phyloP scores from a whole-genome alignment of 2,888 invertebrate genomes.

The Eupeodes latifasciatus region DNA sequence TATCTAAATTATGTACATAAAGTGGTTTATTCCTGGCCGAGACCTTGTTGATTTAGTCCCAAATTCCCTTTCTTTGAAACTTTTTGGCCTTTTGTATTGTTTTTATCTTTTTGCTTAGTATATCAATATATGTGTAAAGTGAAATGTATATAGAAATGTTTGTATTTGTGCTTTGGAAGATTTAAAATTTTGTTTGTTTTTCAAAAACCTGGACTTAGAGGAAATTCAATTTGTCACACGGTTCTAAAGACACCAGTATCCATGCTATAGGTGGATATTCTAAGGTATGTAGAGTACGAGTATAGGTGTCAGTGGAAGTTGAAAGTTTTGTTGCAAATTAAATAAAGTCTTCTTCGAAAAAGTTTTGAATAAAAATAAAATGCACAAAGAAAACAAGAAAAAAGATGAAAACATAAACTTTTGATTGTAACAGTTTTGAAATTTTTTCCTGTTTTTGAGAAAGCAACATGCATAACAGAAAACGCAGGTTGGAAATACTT shows the following conservation, averaged over 20 bases:
- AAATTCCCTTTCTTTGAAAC: conserved; percentile 7
- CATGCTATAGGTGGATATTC: too few species aligned
- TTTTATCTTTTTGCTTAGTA: not conserved
- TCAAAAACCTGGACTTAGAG: conserved; percentile 11
- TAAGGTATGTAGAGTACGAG: not conserved
- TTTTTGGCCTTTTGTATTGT: not conserved
- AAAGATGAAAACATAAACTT: not conserved
- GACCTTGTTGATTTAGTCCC: conserved; percentile 51
- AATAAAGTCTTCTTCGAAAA: conserved; percentile 37
- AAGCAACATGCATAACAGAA: not conserved
- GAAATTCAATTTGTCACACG: conserved; percentile 35
- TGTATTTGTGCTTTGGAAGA: not conserved
- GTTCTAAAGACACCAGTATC: not conserved
- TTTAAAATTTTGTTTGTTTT: conserved; percentile 14
- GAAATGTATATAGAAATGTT: too few species aligned
- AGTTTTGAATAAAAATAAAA: conserved; percentile 24
- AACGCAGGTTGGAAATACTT: too few species aligned
- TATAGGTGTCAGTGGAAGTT: conserved; percentile 23
- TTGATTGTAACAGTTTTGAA: conserved; percentile 27
- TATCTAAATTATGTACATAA: conserved; percentile 34
- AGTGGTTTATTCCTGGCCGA: conserved; percentile 49
- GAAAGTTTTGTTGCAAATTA: conserved; percentile 36
- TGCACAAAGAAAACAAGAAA: not conserved
- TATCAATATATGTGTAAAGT: too few species aligned
- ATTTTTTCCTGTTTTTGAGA: conserved; percentile 10